Conservation (phyloP, 2,888 invertebrate species). For the Tortricodes alternella region DNA sequence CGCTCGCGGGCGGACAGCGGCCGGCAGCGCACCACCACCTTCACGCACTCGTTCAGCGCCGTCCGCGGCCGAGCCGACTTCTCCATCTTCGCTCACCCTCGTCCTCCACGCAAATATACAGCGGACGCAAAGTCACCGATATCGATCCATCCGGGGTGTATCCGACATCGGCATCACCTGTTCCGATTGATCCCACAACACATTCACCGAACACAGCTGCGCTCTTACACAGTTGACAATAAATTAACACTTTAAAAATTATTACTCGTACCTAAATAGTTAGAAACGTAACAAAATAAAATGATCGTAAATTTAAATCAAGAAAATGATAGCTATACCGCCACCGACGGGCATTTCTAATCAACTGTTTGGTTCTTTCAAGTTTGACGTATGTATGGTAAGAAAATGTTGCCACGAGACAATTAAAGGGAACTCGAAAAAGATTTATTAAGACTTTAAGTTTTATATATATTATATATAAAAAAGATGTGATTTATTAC, state of each 20-base stretch:
- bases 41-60: conserved; percentile 92
- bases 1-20: conserved; percentile 96
- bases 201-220: conserved; percentile 36
- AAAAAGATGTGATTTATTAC: too few relatives aligned
- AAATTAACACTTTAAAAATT: conserved; percentile 47
- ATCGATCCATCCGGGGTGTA: conserved; percentile 78
- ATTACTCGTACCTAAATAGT: conserved; percentile 61
- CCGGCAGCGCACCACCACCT: conserved; percentile 98
- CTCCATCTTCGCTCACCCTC: conserved; percentile 70
- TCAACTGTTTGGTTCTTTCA: conserved; percentile 61
- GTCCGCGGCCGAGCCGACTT: conserved; percentile 77
- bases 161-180: conserved; percentile 69
- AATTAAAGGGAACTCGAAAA: not conserved
- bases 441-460: not conserved
- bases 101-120: conserved; percentile 53
- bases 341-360: conserved; percentile 60
- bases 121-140: conserved; percentile 68
- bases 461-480: too few relatives aligned
- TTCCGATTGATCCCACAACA: conserved; percentile 48
- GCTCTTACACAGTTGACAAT: conserved; percentile 40
- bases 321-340: conserved; percentile 53
- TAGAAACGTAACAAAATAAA: conserved; percentile 62
- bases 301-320: conserved; percentile 68
- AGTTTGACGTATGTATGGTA: conserved; percentile 39
- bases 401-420: conserved; percentile 15